Conservation (phyloP, 1,140 invertebrate genomes). For the Paracyclopina nana region DNA sequence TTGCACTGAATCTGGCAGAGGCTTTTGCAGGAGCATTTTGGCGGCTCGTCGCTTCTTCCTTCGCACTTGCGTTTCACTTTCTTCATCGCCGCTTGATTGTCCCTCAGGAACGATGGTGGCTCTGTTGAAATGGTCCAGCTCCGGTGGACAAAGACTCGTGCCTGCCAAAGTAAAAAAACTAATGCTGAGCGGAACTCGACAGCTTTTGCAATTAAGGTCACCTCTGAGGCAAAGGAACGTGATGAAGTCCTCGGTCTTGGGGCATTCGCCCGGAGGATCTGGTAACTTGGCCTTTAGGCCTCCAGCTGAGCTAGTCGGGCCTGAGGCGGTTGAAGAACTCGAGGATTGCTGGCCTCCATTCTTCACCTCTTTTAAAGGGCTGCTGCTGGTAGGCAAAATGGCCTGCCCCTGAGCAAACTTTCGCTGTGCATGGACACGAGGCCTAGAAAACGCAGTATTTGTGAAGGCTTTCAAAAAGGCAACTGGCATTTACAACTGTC, state of each 20-base stretch:
- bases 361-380: no score
- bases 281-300: no score
- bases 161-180: conserved; percentile 3
- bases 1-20: conserved; percentile 2
- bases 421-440: no score
- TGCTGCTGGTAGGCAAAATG: no score
- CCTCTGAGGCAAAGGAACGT: conserved; percentile 71
- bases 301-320: no score
- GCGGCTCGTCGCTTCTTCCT: not conserved
- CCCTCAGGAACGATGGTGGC: not conserved
- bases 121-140: not conserved
- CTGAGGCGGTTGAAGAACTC: no score
- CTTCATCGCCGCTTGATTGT: not conserved
- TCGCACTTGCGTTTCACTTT: not conserved
- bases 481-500: no score
- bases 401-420: no score
- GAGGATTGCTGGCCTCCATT: no score
- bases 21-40: not conserved
- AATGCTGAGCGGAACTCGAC: not conserved
- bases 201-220: no score
- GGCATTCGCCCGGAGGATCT: conserved; percentile 29
- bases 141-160: not conserved
- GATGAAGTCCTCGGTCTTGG: conserved; percentile 72
- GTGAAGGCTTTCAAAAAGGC: no score
- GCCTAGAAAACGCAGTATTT: no score